A percentile compares a stretch with the other conserved stretches of the same genome.
These are phyloP conservation scores for Megastigmus dorsalis DNA, from an alignment of 2,888 invertebrate genomes.

Conservation along the genomic window DNA sequence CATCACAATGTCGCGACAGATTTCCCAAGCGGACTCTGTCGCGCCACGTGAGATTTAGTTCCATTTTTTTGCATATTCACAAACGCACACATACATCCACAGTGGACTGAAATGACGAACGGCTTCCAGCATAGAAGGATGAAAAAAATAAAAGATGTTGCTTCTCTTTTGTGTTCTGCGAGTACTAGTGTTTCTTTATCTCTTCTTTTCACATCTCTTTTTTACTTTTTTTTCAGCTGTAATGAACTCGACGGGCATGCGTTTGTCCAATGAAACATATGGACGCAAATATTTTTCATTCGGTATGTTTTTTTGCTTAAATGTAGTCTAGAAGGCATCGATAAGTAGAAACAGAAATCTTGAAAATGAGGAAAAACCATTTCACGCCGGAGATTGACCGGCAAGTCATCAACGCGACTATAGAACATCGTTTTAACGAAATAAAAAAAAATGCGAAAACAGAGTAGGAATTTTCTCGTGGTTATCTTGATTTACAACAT, in stretches of 20 bases:
- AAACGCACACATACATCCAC: background rate
- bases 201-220: background rate
- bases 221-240: background rate
- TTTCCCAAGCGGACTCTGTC: constrained; percentile 5
- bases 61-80: background rate
- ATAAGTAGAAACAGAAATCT: too few species aligned
- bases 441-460: too few species aligned
- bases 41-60: background rate
- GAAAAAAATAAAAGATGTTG: constrained; percentile 4
- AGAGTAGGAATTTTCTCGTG: too few species aligned
- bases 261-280: too few species aligned
- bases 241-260: background rate
- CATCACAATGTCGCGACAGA: background rate
- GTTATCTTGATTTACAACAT: too few species aligned
- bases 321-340: too few species aligned
- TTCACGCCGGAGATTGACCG: too few species aligned
- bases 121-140: background rate
- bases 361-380: too few species aligned
- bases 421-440: too few species aligned
- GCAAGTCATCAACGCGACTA: too few species aligned
- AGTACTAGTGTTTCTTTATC: background rate
- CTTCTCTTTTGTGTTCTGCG: constrained; percentile 8
- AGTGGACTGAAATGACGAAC: constrained; percentile 2
- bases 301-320: too few species aligned
- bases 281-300: too few species aligned